Evolutionary conservation across 2,797 vertebrate genomes (phyloP), one percentile per base, ranked within the genome.

Genomic region (Lithobates pipiens): DNA sequence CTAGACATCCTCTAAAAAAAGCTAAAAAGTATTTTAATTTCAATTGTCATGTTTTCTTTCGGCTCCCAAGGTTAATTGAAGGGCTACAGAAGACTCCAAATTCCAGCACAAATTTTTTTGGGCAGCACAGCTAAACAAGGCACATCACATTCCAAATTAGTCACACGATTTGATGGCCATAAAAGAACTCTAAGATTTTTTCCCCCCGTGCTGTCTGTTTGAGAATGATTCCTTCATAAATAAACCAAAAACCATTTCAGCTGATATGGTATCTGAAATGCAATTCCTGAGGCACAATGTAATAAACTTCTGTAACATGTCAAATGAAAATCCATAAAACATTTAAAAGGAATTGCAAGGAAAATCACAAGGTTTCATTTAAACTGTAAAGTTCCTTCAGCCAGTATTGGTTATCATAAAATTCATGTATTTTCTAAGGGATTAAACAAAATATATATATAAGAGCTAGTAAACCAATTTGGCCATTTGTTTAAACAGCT

Each of bases 251-350:
- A 54, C 50, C 50, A 54, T 54, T 54, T 54, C 50, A 54, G 61
- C 61, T 65, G 61, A 65, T 23, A 65, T 25, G 61, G 21, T 65
- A 23, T 65, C 61, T 23, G 61, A 65, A 65, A 65, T 65, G 61
- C 61, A 65, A 65, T 65, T 65, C n/a, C 61, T 25, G 23, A 23
- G 61, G 61, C 61, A 65, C 61, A 65, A n/a, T 65, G 61, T 23
- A 65, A 65, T 65, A 65, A 65, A 65, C 61, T 65, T 23, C 61
- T 65, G 61, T 65, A 65, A 65, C 61, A 65, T 65, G 61, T 65
- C 61, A 65, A 65, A 65, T 65, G 61, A 65, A 65, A 65, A 65
- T 65, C 61, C 61, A 65, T 65, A 65, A 65, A 65, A 65, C 61
- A 65, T 65, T 65, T 65, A 65, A 65, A 65, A 65, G 61, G 61